These are phyloP conservation scores for Apodemia duryi DNA, from an alignment of 2,888 invertebrate genomes.

Conservation along the genomic window DNA sequence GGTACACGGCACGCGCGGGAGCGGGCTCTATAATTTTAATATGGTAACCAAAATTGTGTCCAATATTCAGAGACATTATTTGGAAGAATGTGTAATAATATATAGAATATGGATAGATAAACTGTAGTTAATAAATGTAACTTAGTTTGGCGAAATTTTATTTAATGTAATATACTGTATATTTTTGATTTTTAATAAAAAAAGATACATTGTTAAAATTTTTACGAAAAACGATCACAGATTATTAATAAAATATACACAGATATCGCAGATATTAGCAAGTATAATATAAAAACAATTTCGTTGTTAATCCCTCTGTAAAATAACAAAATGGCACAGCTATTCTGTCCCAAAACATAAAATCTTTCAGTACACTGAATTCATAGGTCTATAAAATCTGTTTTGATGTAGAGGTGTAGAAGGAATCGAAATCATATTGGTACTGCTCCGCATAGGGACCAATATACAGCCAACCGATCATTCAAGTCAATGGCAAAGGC, in stretches of 20 bases:
- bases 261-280: no score
- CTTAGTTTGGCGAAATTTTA: no score
- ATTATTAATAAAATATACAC: no score
- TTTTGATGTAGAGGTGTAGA: slow-evolving; percentile 7
- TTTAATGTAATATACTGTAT: no score
- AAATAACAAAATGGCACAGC: background rate
- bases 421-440: slow-evolving; percentile 11
- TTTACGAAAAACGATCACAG: no score
- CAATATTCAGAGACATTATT: no score
- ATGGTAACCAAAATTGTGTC: no score
- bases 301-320: background rate
- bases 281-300: background rate
- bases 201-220: no score
- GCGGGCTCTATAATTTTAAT: slow-evolving; percentile 15
- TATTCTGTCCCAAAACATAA: slow-evolving; percentile 3
- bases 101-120: no score
- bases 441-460: background rate
- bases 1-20: slow-evolving; percentile 22
- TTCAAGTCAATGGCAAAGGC: slow-evolving; percentile 4
- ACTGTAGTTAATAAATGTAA: no score
- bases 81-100: no score
- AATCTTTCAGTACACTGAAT: slow-evolving; percentile 1
- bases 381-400: slow-evolving; percentile 9
- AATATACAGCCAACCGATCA: slow-evolving; percentile 9
- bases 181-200: no score